Base-by-base conservation (phyloP, 2,888 invertebrate species). In the Lasioglossum marginatum region DNA sequence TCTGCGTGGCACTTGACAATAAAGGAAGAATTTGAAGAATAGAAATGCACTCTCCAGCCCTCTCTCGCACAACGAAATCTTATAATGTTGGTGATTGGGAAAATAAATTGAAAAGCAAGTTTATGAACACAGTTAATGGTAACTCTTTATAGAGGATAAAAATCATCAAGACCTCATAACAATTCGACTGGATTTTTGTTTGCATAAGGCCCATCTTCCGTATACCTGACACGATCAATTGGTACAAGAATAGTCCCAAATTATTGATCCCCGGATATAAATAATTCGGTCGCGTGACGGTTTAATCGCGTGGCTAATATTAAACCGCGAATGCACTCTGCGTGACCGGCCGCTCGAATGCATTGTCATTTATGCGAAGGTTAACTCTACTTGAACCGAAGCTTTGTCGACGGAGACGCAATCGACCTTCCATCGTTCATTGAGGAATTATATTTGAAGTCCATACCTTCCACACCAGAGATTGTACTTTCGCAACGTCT, bases 281-380 rank as follows among this genome's bases (percentile, higher is more conserved):
- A 87, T 87, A 87, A 87, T 87, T 86, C 81, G 76, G 60, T 76
- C 87, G 77, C 87, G 87, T 76, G 78, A 86, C 72, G 63, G 72
- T 78, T 86, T 82, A 82, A 82, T 82, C 79, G 78, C 40, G 43
- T 5, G 37, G 77, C 82, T 86, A 87, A 87, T 86, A 87, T 87
- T 87, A 86, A 87, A 86, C 78, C 79, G 77, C 82, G 43, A 77
- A 48, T 48, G 82, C 74, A 79, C 68, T 82, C 48, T 37, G 76
- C 52, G 71, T n/a, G 68, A 52, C 73, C 68, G 63, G 4, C 71
- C 45, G 66, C 16, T 40, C 19, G 43, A 75, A 66, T 75, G 86
- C 79, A 63, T 77, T 72, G 87, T 77, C 74, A 77, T 86, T 83
- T 78, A 76, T 68, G 70, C 80, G 57, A 63, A 75, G 87, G 83